Evolutionary conservation across 2,888 invertebrate species (phyloP), one percentile per base, ranked within the genome.

Genomic region (Polylopha cassiicola): DNA sequence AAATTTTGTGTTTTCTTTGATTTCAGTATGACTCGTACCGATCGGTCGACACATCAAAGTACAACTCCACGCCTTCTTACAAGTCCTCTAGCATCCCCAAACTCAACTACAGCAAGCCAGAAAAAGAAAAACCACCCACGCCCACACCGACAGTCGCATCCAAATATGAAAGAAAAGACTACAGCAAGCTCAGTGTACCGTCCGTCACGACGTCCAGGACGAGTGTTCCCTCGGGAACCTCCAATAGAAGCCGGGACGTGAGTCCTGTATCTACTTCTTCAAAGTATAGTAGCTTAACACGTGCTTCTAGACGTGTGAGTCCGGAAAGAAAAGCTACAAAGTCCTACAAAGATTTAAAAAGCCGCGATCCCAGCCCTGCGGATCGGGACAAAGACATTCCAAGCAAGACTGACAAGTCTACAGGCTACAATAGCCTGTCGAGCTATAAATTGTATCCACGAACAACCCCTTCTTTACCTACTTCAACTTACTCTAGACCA

Each of bases 331-430:
- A 72, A 65, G 56, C 58, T 24, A 57, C 65, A 4, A 82, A 78
- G 61, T 71, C 46, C 48, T 70, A 58, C 43, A 81, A 78, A 71
- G 78, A 79, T 34, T 30, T 41, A 42, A 82, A 80, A 67, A 73
- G 62, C 28, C 80, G 89, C 48, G 90, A 90, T 60, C 79, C 87
- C 7, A 90, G 89, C 60, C 87, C 89, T 44, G 65, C 71, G 48
- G 86, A 81, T 60, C 82, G 77, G 52, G 85, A 82, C 56, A 86
- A 80, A 80, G 79, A 86, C 84, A 85, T 86, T 85, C 84, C 86
- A 78, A 82, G 65, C 57, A 86, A 86, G 80, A 82, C 85, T 77
- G 85, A 85, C 55, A 87, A 87, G 67, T 77, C 87, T 64, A 61
- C 84, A 55, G 73, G 82, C 53, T 87, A 86, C 47, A 87, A 75